Evolutionary conservation across 2,113 vertebrate genomes (phyloP).

Genomic region (Chionomys nivalis): DNA sequence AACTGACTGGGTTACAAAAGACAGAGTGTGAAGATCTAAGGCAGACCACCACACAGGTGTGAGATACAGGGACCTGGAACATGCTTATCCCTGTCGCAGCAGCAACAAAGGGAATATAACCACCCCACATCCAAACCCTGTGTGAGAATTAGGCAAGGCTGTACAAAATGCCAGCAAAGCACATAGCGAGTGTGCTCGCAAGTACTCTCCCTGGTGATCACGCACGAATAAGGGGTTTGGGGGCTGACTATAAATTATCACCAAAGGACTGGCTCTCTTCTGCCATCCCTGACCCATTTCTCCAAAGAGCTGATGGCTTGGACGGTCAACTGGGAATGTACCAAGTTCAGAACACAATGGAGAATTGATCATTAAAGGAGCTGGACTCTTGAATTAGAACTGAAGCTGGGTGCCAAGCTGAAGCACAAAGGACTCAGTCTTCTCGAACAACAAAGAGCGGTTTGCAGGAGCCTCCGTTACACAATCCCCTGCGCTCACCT

Average conservation of each 20-base stretch:
- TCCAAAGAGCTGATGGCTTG: slow-evolving; percentile 34
- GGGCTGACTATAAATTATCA: background rate
- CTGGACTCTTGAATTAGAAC: slow-evolving; percentile 69
- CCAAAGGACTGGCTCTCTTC: background rate
- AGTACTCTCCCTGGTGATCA: background rate
- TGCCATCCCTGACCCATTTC: slow-evolving; percentile 34
- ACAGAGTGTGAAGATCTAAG: background rate
- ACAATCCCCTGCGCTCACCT: slow-evolving; percentile 75
- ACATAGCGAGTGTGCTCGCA: background rate
- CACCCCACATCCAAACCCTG: fast-evolving
- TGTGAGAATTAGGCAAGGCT: background rate
- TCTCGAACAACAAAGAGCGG: slow-evolving; percentile 79
- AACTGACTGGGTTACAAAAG: background rate
- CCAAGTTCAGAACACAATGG: slow-evolving; percentile 74
- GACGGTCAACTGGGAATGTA: slow-evolving; percentile 49
- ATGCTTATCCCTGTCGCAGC: fast-evolving
- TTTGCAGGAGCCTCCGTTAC: slow-evolving; percentile 73
- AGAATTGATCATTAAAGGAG: slow-evolving; percentile 74
- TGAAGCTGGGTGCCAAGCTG: slow-evolving; percentile 71
- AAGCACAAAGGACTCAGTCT: slow-evolving; percentile 80
- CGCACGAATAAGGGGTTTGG: background rate
- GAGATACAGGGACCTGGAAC: background rate
- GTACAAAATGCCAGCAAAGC: background rate
- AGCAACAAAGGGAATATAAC: background rate
- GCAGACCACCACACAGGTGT: background rate